Evolutionary conservation across 2,888 invertebrate species (phyloP), one percentile per base, ranked within the genome.

Genomic region (Lasiommata megera): DNA sequence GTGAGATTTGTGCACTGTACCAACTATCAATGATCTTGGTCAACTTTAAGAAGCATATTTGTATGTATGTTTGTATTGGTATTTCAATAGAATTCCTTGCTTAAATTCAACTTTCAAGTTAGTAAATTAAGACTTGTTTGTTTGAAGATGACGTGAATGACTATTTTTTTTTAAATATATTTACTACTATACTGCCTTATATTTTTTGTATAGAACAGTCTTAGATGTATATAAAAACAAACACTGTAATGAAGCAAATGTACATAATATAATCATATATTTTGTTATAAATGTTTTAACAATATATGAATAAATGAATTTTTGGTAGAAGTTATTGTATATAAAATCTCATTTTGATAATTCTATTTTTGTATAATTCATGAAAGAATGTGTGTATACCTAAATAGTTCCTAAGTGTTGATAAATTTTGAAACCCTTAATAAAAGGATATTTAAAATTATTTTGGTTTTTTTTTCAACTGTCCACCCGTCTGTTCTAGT

Each of bases 381-480:
- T 31, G 12, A 29, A 29, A 29, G 28, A n/a, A 28, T 44, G 28
- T 9, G 5, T 14, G 44, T 8, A 44, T 28, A 28, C 9, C 16
- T 31, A 31, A 29, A 31, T 31, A 46, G 46, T 6, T 29, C 16
- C 6, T 46, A 46, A 46, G 31, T 46, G 46, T 46, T 31, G n/a
- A n/a, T n/a, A n/a, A 16, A 16, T 46, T 46, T 9, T 46, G 14
- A 46, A 31, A 31, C 46, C 31, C 16, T 46, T 31, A 46, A 29
- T 29, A 29, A 44, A 40, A 43, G 28, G 28, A 43, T 12, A 12
- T 14, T 9, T 29, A 29, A 28, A 44, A 14, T 29, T 14, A n/a
- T 28, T 28, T 28, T 8, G 6, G 8, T 14, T 44, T 44, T 28
- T 12, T 43, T 28, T 18, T 37, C 16, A n/a, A 23, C 5, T 23